Base-by-base conservation (phyloP, 2,797 vertebrate genomes). In the Carduelis carduelis region DNA sequence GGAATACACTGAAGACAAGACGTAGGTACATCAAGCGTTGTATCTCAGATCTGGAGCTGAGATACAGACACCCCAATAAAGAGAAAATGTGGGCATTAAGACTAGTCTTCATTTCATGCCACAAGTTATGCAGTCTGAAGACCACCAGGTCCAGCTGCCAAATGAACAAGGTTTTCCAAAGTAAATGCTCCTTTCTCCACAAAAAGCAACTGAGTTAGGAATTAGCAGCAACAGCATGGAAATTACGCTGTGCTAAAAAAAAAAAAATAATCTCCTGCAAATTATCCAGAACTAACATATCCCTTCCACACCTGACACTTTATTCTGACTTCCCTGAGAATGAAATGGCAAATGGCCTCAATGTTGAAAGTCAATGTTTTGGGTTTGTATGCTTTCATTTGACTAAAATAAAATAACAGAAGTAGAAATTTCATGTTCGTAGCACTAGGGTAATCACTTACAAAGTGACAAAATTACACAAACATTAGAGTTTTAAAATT, bases 331-430 rank as follows among this genome's bases (percentile, higher is more conserved):
- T 80, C 19, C 32, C 28, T 12, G 3, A 89, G 27, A 70, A 64
- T 5, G 5, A 70, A 32, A 32, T 5, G 11, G 43, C 14, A 68
- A 83, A 32, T 1, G 22, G 43, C 30, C 49, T 64, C 56, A 53
- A 18, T 0, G 0, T 0, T 46, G 8, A 64, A 88, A 83, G 39
- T 11, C 66, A 34, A 1, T 8, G 11, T 17, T 79, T 69, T 34
- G 28, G 19, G 16, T 70, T 55, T 82, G 17, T 27, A 37, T 0
- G 1, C 28, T 74, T 90, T 63, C 13, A 47, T 32, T 35, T 55
- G 9, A 77, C 16, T 41, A 72, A 55, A 50, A 57, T 2, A 56
- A 49, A 87, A 19, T 7, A 46, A 56, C 1, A 46, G 0, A 79
- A 7, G 22, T 41, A 61, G 1, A 1, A 63, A 37, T 70, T 70